phyloP scores from a whole-genome alignment of 2,888 invertebrate genomes.

The Syrphus vitripennis region DNA sequence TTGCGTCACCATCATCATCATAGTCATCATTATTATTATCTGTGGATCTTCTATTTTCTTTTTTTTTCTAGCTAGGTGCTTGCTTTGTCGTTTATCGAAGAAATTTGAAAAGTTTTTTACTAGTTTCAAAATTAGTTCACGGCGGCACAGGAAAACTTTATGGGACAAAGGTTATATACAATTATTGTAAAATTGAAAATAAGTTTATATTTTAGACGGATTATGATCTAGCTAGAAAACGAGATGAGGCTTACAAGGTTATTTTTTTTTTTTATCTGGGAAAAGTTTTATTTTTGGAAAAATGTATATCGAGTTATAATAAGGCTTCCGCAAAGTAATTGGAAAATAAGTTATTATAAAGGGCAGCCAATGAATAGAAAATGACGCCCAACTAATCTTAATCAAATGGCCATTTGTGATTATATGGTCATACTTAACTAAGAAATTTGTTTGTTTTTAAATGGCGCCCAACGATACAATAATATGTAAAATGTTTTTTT shows the following conservation, averaged over 20 bases:
- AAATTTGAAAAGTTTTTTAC: slow-evolving; percentile 60
- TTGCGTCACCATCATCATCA: slow-evolving; percentile 9
- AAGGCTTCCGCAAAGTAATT: neutral
- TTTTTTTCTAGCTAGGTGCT: neutral
- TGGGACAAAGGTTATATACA: slow-evolving; percentile 14
- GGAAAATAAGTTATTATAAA: neutral
- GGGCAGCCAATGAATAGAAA: neutral
- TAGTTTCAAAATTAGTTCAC: slow-evolving; percentile 42
- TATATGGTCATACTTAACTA: too few relatives aligned
- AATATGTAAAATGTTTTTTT: too few relatives aligned
- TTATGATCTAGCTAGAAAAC: neutral
- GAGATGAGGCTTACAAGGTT: neutral
- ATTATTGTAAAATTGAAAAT: slow-evolving; percentile 51
- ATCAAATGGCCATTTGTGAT: too few relatives aligned
- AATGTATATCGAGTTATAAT: neutral
- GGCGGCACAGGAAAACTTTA: slow-evolving; percentile 18
- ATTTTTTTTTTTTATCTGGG: neutral
- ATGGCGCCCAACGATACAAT: too few relatives aligned
- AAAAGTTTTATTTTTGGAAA: neutral
- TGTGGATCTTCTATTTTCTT: neutral
- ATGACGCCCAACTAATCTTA: neutral
- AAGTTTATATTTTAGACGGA: slow-evolving; percentile 26
- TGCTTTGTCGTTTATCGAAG: slow-evolving; percentile 36
- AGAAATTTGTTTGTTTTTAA: too few relatives aligned
- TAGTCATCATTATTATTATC: neutral